phyloP scores from a whole-genome alignment of 2,113 vertebrate species.

The Calyptomena viridis region DNA sequence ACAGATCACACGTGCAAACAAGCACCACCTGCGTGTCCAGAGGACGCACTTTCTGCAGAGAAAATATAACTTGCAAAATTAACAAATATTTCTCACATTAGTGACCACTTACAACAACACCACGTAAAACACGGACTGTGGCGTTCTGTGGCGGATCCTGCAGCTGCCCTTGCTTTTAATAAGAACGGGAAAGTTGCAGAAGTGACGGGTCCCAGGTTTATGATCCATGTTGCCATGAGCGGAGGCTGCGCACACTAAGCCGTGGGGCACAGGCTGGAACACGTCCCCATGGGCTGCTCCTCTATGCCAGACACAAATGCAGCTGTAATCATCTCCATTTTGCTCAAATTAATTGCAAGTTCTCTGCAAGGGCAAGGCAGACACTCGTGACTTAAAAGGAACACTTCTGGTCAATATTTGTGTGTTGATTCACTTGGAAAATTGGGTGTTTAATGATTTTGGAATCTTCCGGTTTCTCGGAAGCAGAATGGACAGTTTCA shows the following conservation, averaged over 20 bases:
- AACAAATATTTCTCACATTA: accelerated
- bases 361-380: not conserved
- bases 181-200: not conserved
- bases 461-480: not conserved
- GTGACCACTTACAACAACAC: conserved; percentile 1
- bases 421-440: not conserved
- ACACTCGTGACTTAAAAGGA: not conserved
- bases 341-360: not conserved
- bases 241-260: not conserved
- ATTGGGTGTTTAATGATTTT: not conserved
- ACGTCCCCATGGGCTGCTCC: conserved; percentile 24
- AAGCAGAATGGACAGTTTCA: not conserved
- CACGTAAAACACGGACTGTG: not conserved
- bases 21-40: not conserved
- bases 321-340: not conserved
- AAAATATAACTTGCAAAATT: not conserved
- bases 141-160: not conserved
- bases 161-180: not conserved
- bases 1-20: not conserved
- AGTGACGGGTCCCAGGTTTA: not conserved
- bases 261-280: conserved; percentile 13
- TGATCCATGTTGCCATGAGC: not conserved
- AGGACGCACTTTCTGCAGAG: not conserved
- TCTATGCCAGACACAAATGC: not conserved
- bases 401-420: not conserved